phyloP scores from a whole-genome alignment of 1,140 invertebrate species.

The Diorhabda sublineata region DNA sequence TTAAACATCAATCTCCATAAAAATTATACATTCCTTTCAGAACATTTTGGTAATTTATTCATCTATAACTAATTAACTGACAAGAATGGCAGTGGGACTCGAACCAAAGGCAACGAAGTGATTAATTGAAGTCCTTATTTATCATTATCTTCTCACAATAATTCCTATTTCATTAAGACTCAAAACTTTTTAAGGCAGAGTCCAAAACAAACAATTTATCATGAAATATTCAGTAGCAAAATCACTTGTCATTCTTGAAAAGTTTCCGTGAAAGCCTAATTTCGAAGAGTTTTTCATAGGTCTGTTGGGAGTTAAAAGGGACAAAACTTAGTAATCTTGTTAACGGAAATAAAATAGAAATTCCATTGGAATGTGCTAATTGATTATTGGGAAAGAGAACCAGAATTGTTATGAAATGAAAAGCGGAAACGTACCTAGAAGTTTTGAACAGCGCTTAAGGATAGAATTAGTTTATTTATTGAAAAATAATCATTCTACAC shows the following conservation, averaged over 20 bases:
- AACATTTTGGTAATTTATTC: background rate
- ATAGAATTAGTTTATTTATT: too few species aligned
- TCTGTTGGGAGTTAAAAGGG: background rate
- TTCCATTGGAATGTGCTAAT: background rate
- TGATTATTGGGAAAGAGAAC: background rate
- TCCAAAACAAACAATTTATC: constrained; percentile 2
- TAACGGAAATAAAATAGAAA: background rate
- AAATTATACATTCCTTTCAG: background rate
- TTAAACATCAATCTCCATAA: background rate
- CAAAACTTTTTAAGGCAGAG: background rate
- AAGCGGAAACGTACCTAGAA: too few species aligned
- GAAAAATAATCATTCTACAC: too few species aligned
- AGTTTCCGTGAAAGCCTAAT: background rate
- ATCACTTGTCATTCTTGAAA: constrained; percentile 2
- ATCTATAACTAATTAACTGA: background rate
- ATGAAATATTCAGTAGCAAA: constrained; percentile 1
- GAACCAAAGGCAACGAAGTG: background rate
- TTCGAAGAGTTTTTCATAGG: background rate
- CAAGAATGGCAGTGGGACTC: background rate
- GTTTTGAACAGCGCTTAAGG: too few species aligned
- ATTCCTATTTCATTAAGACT: background rate
- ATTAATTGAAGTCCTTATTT: constrained; percentile 1
- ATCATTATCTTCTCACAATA: constrained; percentile 1
- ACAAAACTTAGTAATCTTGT: constrained; percentile 2
- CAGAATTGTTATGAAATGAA: background rate